Evolutionary conservation across 1,140 invertebrate genomes (phyloP), one percentile per base, ranked within the genome.

Genomic region (Pogonomyrmex barbatus): DNA sequence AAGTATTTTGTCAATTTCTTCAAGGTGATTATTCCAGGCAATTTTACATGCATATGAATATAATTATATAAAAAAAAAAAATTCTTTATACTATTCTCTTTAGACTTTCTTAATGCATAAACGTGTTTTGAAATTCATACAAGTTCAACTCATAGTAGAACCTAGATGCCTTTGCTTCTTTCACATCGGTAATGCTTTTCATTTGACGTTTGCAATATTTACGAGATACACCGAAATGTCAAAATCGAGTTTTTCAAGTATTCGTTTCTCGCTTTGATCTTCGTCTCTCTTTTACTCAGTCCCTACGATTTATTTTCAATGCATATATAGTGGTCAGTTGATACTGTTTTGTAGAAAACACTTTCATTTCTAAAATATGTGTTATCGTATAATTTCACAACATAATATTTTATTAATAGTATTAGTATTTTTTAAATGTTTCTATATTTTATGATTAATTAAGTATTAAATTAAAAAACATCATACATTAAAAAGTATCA

Each of bases 231-330:
- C n/a, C 42, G 30, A 83, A 82, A 83, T 62, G 33, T 62, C 33
- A 17, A 73, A 83, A 83, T 83, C 68, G 62, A 62, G n/a, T 83
- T 62, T 82, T 71, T 62, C 12, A 24, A 4, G 4, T 62, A 50
- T 42, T 82, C 67, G 52, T 82, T 82, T 60, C 36, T 73, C 12
- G 42, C 68, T 83, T 75, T 75, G 68, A 83, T 75, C 54, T 58
- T 36, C 33, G 33, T 50, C 36, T 39, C 79, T 60, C 42, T 73
- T 82, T 65, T 47, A 73, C 12, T 17, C 54, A 39, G 10, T 50
- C 50, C 50, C 33, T 56, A 39, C 17, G 3, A 62, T 62, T 62
- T 73, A 47, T 12, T 47, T 73, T 50, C 45, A 6, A 60, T n/a
- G 14, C 9, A 17, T 17, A 36, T 50, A 70, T 4, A 4, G n/a